Conservation (phyloP, 2,797 vertebrate genomes). For the Darevskia nairensis region DNA sequence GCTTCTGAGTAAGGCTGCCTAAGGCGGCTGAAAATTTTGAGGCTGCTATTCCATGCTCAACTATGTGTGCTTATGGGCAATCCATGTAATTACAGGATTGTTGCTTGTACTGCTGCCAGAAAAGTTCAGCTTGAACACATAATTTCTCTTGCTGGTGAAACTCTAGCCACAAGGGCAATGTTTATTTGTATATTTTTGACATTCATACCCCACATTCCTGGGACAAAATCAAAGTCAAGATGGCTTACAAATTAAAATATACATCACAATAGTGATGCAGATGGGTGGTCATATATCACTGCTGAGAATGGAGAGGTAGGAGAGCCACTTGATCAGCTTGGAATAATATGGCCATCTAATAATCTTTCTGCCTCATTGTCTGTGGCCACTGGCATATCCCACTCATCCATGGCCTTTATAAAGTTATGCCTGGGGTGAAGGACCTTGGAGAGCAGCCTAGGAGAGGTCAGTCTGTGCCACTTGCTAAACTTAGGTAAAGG, state of each 20-base stretch:
- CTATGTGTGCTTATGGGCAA: rapidly evolving
- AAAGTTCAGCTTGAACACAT: neutral
- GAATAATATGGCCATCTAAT: neutral
- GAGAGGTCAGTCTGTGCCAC: neutral
- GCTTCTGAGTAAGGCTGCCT: neutral
- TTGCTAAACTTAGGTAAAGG: neutral
- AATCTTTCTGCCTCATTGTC: neutral
- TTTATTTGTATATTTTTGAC: neutral
- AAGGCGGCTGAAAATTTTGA: neutral
- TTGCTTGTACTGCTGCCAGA: neutral
- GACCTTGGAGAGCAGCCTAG: neutral
- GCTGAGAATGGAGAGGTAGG: too few species aligned
- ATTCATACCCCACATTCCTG: neutral
- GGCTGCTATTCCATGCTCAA: rapidly evolving
- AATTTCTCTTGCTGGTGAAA: neutral
- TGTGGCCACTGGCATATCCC: neutral
- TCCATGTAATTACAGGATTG: neutral
- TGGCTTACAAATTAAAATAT: neutral
- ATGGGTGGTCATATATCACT: neutral
- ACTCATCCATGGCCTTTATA: neutral
- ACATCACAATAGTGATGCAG: neutral
- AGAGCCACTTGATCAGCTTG: neutral
- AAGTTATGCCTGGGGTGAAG: neutral
- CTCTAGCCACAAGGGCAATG: neutral
- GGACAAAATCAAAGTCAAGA: neutral